These are phyloP conservation scores for Campylorhamphus procurvoides DNA, from an alignment of 2,113 vertebrate species.

Conservation along the genomic window DNA sequence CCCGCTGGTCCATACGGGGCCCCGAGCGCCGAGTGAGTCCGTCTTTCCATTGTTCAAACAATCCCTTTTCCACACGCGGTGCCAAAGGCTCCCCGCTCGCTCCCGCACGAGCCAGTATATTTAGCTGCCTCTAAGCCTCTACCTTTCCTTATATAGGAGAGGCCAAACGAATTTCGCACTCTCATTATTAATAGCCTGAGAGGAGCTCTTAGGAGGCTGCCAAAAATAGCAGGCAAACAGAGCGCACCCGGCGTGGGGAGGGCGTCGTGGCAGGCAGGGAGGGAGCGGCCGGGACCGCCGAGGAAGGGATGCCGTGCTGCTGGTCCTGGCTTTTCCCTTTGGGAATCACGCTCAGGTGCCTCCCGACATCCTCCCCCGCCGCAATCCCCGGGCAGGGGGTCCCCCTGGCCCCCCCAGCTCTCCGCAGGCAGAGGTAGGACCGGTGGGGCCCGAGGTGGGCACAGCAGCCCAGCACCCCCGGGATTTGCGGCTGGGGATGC, in stretches of 20 bases:
- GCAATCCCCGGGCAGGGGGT: neutral
- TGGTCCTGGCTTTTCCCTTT: neutral
- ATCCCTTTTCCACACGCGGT: conserved; percentile 64
- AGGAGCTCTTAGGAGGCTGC: conserved; percentile 62
- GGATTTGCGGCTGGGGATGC: neutral
- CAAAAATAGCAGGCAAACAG: conserved; percentile 73
- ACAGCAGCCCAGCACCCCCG: neutral
- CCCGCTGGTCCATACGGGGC: neutral
- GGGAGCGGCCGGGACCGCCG: neutral
- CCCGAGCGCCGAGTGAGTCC: neutral
- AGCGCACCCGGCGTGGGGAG: conserved; percentile 38
- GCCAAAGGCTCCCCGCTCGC: conserved; percentile 49
- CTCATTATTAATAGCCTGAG: conserved; percentile 70
- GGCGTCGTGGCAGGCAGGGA: neutral
- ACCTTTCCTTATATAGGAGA: conserved; percentile 79
- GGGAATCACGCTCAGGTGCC: neutral
- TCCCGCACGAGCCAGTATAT: conserved; percentile 50
- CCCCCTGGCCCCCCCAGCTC: neutral
- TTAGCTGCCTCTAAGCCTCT: conserved; percentile 67
- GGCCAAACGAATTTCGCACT: conserved; percentile 72
- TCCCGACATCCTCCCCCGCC: neutral
- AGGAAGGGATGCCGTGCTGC: neutral
- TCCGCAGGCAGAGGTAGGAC: conserved; percentile 7
- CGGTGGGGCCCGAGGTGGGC: neutral
- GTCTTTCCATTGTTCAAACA: conserved; percentile 63